Conservation (phyloP, 2,113 vertebrate species). For the Psilopsiagon aurifrons region DNA sequence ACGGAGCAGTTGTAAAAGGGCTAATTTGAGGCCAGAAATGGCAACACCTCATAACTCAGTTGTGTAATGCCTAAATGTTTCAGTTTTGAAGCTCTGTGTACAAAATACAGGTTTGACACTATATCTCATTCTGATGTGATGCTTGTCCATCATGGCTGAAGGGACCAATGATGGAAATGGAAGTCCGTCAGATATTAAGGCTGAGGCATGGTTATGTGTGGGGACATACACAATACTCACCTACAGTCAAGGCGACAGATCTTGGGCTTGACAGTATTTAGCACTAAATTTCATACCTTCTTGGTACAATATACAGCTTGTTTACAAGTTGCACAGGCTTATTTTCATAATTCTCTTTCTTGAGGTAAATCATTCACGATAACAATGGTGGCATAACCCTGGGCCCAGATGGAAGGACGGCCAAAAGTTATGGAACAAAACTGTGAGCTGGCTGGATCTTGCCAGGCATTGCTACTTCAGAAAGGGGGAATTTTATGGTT, state of each 20-base stretch:
- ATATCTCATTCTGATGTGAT: not conserved
- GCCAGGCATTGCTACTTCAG: not conserved
- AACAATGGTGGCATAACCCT: not conserved
- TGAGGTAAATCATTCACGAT: not conserved
- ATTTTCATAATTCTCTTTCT: not conserved
- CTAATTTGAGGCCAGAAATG: not conserved
- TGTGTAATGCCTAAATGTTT: not conserved
- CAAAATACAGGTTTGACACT: not conserved
- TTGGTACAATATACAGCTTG: not conserved
- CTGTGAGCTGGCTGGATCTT: not conserved
- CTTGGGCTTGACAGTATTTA: not conserved
- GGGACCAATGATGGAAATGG: not conserved
- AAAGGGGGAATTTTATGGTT: constrained; percentile 31
- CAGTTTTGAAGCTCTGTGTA: not conserved
- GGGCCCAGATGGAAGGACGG: not conserved
- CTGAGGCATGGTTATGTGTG: not conserved
- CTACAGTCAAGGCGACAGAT: not conserved
- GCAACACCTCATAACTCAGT: not conserved
- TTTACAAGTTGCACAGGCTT: not conserved
- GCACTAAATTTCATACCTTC: not conserved
- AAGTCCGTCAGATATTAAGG: accelerated
- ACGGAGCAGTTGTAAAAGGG: not conserved
- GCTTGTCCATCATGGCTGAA: not conserved
- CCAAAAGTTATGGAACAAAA: not conserved
- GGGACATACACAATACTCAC: accelerated